Evolutionary conservation across 2,113 vertebrate species (phyloP), one percentile per base, ranked within the genome.

Genomic region (Hippocampus zosterae): DNA sequence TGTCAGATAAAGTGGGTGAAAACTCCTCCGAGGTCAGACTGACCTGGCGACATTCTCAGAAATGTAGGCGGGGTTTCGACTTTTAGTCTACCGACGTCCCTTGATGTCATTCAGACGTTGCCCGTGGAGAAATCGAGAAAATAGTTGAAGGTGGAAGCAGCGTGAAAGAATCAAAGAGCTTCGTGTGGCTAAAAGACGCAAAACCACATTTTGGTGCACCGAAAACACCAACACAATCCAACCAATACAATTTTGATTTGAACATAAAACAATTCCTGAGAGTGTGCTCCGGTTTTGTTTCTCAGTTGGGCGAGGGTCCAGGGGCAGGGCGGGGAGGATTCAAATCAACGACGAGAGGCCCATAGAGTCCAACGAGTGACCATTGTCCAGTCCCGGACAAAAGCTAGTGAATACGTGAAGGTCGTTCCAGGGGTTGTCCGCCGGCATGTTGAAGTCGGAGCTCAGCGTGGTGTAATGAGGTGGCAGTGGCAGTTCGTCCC

Each of bases 381-480:
- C 3, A 37, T 25, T 21, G 44, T 78, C 71, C 66, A 12, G 42
- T 25, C 50, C 68, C 18, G 27, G 73, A 37, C 44, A 33, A 2
- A 16, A 9, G 57, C 16, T 1, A 0, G 42, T 72, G 67, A 83
- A 13, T 50, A 2, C 1, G 19, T 1, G 0, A 63, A 75, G 67
- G 65, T 0, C 55, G 50, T 3, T 60, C 84, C 81, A 84, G 21
- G 67, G 0, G 10, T 52, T 21, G 1, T 82, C 69, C 42, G 18
- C n/a, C n/a, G 18, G 0, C 2, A 0, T 8, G 23, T 10, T 2
- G 59, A 37, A n/a, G 1, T 69, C 72, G 37, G 77, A 1, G 29
- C 40, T 48, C 80, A 89, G n/a, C 4, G 40, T 80, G 18, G 66
- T 85, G 79, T 89, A 89, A 9, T 62, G 60, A 23, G 52, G 52